phyloP scores from a whole-genome alignment of 2,888 invertebrate species.

The Pammene fasciana region DNA sequence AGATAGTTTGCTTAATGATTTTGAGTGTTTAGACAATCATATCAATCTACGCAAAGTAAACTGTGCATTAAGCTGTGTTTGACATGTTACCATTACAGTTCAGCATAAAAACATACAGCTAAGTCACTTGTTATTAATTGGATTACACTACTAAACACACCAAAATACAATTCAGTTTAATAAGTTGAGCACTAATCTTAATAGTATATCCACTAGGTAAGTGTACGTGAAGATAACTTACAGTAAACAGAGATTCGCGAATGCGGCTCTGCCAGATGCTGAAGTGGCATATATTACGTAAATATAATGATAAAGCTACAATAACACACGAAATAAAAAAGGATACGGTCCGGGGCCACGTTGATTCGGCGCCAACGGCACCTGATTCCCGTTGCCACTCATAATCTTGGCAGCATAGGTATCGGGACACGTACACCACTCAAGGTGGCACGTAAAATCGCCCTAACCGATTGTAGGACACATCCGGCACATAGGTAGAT shows the following conservation, averaged over 20 bases:
- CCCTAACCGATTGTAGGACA: conserved; percentile 82
- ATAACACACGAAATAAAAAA: conserved; percentile 66
- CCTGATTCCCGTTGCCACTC: conserved; percentile 87
- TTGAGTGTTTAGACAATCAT: not conserved
- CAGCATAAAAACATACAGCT: conserved; percentile 9
- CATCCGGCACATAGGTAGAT: conserved; percentile 80
- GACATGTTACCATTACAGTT: conserved; percentile 17
- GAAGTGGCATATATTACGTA: conserved; percentile 80
- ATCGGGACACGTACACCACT: conserved; percentile 84
- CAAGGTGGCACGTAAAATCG: conserved; percentile 85
- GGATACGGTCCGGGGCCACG: conserved; percentile 85
- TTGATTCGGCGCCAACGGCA: conserved; percentile 84
- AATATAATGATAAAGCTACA: conserved; percentile 66
- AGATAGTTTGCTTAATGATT: not conserved
- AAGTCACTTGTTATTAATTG: not conserved
- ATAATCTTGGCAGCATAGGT: conserved; percentile 85
- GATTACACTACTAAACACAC: conserved; percentile 10
- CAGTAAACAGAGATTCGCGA: conserved; percentile 60
- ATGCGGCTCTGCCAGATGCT: conserved; percentile 70
- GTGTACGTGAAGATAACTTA: conserved; percentile 46
- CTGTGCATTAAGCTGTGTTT: not conserved
- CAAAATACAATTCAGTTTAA: not conserved
- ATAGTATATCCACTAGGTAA: not conserved
- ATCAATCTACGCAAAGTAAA: not conserved
- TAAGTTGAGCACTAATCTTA: not conserved